A percentile compares a stretch with the other conserved stretches of the same genome.
Evolutionary conservation across 1,140 invertebrate genomes (phyloP).

Genomic region (Lucilia sericata): DNA sequence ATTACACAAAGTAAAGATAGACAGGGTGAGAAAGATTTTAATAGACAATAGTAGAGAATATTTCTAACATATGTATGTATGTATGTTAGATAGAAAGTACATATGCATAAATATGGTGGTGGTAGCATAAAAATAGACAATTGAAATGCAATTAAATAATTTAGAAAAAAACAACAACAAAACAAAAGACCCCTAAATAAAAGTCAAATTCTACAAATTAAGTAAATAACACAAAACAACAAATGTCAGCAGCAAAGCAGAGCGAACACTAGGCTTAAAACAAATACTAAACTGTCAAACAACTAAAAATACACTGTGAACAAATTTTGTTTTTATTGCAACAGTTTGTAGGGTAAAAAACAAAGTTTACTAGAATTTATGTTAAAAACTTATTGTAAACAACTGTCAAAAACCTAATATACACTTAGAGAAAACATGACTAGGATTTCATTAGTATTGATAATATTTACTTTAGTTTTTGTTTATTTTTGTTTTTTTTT

Average conservation of each 20-base stretch:
- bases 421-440: neutral
- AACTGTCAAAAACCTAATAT: neutral
- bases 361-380: no score
- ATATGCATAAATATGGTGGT: slow-evolving; percentile 25
- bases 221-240: neutral
- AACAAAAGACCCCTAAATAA: neutral
- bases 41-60: neutral
- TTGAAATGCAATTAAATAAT: neutral
- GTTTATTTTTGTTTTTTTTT: no score
- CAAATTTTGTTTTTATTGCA: no score
- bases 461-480: no score
- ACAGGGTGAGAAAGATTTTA: slow-evolving; percentile 18
- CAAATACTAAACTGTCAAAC: no score
- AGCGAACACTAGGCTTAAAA: no score
- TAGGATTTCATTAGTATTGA: no score
- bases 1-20: neutral
- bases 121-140: neutral
- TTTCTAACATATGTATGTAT: neutral
- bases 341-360: no score
- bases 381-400: no score
- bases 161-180: neutral
- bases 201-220: neutral
- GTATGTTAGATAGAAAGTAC: neutral
- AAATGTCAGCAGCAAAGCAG: neutral
- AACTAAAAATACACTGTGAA: no score